Evolutionary conservation across 2,888 invertebrate genomes (phyloP), one percentile per base, ranked within the genome.

Genomic region (Timema podura): DNA sequence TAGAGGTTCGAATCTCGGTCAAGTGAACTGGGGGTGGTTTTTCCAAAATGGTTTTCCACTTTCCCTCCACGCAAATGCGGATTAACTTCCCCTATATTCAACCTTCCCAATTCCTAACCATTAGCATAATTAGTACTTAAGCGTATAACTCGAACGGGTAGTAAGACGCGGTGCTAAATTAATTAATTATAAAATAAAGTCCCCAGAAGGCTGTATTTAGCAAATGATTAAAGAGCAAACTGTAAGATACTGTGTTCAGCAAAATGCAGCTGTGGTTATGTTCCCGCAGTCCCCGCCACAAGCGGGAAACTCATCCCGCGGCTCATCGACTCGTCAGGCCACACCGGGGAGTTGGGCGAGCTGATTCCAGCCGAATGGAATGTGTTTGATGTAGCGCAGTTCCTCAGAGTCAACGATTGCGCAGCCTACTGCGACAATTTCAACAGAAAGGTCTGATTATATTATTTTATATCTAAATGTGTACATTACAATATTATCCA

Each of bases 361-460:
- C 78, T 86, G 64, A 81, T 84, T 74, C 91, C 91, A 10, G 84
- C 85, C 54, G 86, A 87, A 72, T 96, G 96, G 97, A 91, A 88
- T 73, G 87, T 91, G 0, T 86, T 87, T 75, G 95, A 96, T 79
- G 96, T 96, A 9, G 92, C 92, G 44, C 91, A 93, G 80, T 97
- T 96, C 83, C 86, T 97, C 68, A 88, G 92, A 65, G 90, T 93
- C 61, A 96, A 96, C 80, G 96, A 96, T 79, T 88, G 87, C 79
- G 85, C 84, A 59, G 82, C 85, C 1, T 87, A 87, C 76, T 85
- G 85, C 77, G 86, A 86, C 77, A 84, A 84, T 74, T 88, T 88
- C 79, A 83, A 82, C 73, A 83, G 83, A 77, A 81, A 83, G 79
- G 85, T 85, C 77, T 30, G 30, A 2, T 30, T 30, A 30, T 30